A percentile compares a stretch with the other conserved stretches of the same genome.
phyloP scores from a whole-genome alignment of 2,888 invertebrate genomes.

The Nomada fucata region DNA sequence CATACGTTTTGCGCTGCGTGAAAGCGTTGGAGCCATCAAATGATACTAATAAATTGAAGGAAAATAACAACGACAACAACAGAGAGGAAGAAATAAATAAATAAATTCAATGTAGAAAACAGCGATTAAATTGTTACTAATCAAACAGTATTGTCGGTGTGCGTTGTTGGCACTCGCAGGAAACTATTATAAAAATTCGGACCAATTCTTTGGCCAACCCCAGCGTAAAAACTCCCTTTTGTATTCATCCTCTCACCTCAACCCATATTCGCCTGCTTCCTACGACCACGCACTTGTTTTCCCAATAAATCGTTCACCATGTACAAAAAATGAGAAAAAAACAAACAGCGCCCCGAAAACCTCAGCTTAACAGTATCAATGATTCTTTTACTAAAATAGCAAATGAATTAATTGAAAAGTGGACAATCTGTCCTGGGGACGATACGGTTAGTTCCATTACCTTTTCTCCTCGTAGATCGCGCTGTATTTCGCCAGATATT shows the following conservation, averaged over 20 bases:
- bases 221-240: too few species aligned
- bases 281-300: not conserved
- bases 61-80: not conserved
- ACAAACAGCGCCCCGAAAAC: not conserved
- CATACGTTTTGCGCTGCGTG: not conserved
- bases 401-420: not conserved
- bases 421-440: not conserved
- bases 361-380: not conserved
- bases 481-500: slow-evolving; percentile 91
- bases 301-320: not conserved
- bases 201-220: not conserved
- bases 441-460: slow-evolving; percentile 82
- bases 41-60: not conserved
- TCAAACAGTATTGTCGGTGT: not conserved
- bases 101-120: not conserved
- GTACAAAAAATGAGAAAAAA: too few species aligned
- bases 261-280: not conserved
- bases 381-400: too few species aligned
- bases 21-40: not conserved
- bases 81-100: not conserved
- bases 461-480: slow-evolving; percentile 91
- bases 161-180: not conserved
- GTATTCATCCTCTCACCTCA: not conserved
- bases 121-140: not conserved
- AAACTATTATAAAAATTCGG: not conserved